phyloP scores from a whole-genome alignment of 2,113 vertebrate genomes.

The Oreotrochilus melanogaster region DNA sequence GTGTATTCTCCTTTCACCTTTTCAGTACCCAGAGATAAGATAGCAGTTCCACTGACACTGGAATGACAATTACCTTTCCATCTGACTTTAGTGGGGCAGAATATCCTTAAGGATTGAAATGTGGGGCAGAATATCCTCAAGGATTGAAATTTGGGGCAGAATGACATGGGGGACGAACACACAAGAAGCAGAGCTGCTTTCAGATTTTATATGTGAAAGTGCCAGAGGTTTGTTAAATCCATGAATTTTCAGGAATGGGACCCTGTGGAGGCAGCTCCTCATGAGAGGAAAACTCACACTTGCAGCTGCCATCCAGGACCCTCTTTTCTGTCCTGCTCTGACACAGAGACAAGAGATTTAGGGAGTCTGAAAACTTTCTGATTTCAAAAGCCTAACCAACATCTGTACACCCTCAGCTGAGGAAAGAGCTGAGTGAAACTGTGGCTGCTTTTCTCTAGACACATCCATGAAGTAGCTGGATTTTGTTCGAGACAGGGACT shows the following conservation, averaged over 20 bases:
- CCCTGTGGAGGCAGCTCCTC: neutral
- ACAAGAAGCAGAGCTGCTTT: neutral
- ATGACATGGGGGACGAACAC: neutral
- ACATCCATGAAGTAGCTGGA: neutral
- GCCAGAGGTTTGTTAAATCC: neutral
- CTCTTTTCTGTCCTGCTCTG: neutral
- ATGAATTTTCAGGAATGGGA: neutral
- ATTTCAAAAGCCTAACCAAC: neutral
- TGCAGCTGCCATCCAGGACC: neutral
- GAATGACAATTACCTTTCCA: neutral
- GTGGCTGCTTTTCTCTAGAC: neutral
- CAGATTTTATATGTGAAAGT: neutral
- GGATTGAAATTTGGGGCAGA: neutral
- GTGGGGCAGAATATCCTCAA: neutral
- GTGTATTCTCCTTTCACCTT: neutral
- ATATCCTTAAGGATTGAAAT: neutral
- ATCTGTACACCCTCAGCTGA: rapidly evolving
- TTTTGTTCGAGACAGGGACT: neutral
- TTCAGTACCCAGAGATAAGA: neutral
- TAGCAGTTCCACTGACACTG: neutral
- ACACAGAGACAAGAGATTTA: neutral
- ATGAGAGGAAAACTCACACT: rapidly evolving
- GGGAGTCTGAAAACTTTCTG: neutral
- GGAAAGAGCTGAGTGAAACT: neutral
- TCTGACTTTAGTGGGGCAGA: neutral